Percentiles rank a stretch among this genome's conserved stretches.
These are phyloP conservation scores for Neosalanx taihuensis DNA, from an alignment of 2,797 vertebrate species.

Conservation along the genomic window DNA sequence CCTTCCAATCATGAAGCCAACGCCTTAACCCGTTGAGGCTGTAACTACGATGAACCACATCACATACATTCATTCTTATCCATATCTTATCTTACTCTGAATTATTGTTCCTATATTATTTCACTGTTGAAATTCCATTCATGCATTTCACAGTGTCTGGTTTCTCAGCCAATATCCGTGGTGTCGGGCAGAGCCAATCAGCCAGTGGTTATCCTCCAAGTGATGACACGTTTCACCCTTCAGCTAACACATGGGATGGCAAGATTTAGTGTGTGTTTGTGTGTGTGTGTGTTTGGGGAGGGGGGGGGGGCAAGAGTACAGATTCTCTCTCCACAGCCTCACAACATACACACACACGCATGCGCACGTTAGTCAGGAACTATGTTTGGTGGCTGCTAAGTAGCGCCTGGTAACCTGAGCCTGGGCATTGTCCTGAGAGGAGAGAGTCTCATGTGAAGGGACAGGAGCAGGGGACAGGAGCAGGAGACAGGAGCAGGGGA, in stretches of 20 bases:
- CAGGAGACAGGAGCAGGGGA: no score
- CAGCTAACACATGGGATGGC: constrained; percentile 5
- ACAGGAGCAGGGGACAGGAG: constrained; percentile 17
- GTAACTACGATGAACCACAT: no score
- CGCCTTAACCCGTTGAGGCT: no score
- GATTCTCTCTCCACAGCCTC: constrained; percentile 17
- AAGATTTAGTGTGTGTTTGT: not conserved
- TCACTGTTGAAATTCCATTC: no score
- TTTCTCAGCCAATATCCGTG: not conserved
- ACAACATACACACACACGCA: constrained; percentile 17
- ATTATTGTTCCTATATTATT: no score
- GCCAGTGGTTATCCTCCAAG: constrained; percentile 4
- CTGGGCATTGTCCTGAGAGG: constrained; percentile 71
- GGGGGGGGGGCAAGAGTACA: constrained; percentile 5
- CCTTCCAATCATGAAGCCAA: no score
- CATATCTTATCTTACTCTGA: no score
- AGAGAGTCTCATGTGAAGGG: constrained; percentile 60
- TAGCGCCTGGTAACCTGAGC: constrained; percentile 73
- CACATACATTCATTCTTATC: no score
- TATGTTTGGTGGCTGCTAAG: constrained; percentile 79
- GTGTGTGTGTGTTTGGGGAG: not conserved
- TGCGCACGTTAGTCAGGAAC: constrained; percentile 58
- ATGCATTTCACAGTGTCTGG: not conserved
- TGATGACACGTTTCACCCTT: constrained; percentile 20
- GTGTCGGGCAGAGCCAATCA: no score